Evolutionary conservation across 1,140 invertebrate genomes (phyloP), one percentile per base, ranked within the genome.

Genomic region (Octopus sinensis): DNA sequence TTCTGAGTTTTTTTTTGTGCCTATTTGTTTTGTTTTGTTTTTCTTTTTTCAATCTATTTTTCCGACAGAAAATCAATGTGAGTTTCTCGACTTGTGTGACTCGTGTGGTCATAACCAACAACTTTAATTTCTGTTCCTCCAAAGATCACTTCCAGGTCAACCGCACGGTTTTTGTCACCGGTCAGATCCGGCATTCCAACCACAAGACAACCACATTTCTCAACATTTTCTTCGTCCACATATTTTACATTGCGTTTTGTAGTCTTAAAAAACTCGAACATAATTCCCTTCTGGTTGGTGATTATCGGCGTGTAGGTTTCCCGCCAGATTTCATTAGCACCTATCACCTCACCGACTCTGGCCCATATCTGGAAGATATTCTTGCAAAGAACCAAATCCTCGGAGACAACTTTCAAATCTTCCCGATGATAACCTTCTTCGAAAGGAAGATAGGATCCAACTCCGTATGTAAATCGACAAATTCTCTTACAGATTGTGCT

Each of bases 51-150:
- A 43, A 43, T 43, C 6, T 17, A 7, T 83, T 78, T 90, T 30
- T 87, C 85, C 53, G 88, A 88, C 6, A 93, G 85, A 86, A 93
- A 93, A 83, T 93, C 92, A 76, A 93, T 91, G 80, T 91, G 90
- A 2, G 92, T 92, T 82, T 91, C 89, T 9, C 93, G 91, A 75
- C 88, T 88, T 78, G 91, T 91, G 54, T 92, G 91, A 12, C 92
- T 92, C 0, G 89, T 88, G 30, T 93, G 90, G 83, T 93, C 93
- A 13, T 92, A 88, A 4, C 92, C 93, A 56, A 91, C 91, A 0
- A 93, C 92, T 83, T 92, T 92, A 68, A 93, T 92, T 87, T 93
- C 93, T 2, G 93, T 93, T 62, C 92, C 92, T 1, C 93, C 93
- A 87, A 93, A 93, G 71, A 91, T 91, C 85, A 93, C 92, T 84